A percentile compares a stretch with the other conserved stretches of the same genome.
These are phyloP conservation scores for Heliconius ismenius DNA, from an alignment of 2,888 invertebrate species.

Conservation along the genomic window DNA sequence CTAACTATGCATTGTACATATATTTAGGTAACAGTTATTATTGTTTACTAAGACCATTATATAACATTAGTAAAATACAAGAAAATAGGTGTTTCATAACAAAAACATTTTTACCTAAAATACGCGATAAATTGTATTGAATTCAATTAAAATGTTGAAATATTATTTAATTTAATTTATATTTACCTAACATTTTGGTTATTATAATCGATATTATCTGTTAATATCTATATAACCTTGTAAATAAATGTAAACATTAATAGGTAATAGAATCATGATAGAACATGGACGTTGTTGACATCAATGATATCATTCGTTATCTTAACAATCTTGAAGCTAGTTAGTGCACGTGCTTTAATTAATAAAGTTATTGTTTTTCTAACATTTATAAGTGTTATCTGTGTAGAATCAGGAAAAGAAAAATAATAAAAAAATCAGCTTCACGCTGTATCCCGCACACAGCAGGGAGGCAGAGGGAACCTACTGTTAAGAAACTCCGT, in stretches of 20 bases:
- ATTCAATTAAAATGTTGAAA: not conserved
- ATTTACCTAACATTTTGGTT: not conserved
- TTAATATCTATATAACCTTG: constrained; percentile 38
- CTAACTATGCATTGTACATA: not conserved
- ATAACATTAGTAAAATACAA: not conserved
- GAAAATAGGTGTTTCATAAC: not conserved
- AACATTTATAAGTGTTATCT: no score
- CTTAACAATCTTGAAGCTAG: constrained; percentile 29
- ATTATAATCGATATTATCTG: constrained; percentile 14
- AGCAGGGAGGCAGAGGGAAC: no score
- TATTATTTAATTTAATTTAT: not conserved
- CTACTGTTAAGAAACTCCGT: no score
- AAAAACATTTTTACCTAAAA: not conserved
- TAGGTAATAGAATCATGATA: constrained; percentile 41
- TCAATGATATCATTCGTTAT: constrained; percentile 38
- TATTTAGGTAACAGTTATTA: not conserved
- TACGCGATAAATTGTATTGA: not conserved
- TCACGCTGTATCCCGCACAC: no score
- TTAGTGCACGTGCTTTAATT: constrained; percentile 26
- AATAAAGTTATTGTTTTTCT: constrained; percentile 7
- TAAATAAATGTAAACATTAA: constrained; percentile 36
- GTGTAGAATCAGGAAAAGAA: no score
- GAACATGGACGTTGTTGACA: constrained; percentile 40
- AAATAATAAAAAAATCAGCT: no score
- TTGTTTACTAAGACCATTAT: not conserved